A percentile compares a stretch with the other conserved stretches of the same genome.
phyloP scores from a whole-genome alignment of 2,113 vertebrate genomes.

The Gallinago media region DNA sequence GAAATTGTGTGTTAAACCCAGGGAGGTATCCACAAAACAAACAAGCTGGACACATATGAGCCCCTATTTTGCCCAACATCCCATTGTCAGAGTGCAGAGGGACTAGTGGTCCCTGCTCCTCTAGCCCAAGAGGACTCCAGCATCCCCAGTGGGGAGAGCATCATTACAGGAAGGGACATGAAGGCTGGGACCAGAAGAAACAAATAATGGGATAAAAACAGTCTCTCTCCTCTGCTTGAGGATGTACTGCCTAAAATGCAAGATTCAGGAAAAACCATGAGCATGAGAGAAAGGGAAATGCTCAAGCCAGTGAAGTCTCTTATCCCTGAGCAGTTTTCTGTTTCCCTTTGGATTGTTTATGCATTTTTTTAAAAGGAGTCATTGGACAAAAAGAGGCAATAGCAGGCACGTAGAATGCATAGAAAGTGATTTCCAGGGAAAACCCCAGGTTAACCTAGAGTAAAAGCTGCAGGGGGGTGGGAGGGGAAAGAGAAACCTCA shows the following conservation, averaged over 20 bases:
- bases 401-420: neutral
- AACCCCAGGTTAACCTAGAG: neutral
- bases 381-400: neutral
- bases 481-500: neutral
- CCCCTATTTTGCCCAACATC: rapidly evolving
- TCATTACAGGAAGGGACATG: neutral
- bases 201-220: neutral
- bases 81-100: neutral
- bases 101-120: neutral
- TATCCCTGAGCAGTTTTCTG: neutral
- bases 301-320: neutral
- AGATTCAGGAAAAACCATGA: neutral
- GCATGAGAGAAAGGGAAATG: neutral
- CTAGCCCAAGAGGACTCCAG: neutral
- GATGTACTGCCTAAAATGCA: neutral
- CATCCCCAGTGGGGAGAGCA: neutral
- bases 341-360: neutral
- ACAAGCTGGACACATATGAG: rapidly evolving
- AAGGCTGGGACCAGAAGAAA: neutral
- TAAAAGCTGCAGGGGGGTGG: neutral
- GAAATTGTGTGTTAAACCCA: neutral
- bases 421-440: neutral
- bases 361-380: neutral
- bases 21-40: neutral
- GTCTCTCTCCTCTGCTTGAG: neutral